Evolutionary conservation across 2,797 vertebrate genomes (phyloP), one percentile per base, ranked within the genome.

Genomic region (Lepus townsendii): DNA sequence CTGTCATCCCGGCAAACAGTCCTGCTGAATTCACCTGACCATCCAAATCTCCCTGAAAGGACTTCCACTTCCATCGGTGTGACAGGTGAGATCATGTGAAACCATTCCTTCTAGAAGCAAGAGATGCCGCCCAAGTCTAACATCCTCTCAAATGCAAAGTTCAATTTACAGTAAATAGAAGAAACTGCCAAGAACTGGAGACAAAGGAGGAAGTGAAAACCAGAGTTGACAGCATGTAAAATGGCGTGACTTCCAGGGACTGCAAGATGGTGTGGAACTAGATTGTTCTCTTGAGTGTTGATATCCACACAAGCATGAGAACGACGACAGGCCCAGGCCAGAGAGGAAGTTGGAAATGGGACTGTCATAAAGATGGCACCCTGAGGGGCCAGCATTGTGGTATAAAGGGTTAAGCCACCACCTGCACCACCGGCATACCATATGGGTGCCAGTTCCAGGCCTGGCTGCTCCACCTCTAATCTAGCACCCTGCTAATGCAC

Each of bases 111-210:
- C 38, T 80, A 27, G 6, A 78, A 62, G 72, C 22, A 89, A 42
- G 76, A 88, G 24, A 83, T 78, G 22, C n/a, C 60, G 66, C 71
- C 20, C 63, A 69, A 90, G 30, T 42, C 50, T 90, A 75, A 83
- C 35, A 62, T 72, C 71, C 32, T 84, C 79, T 88, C 73, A 27
- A 84, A 75, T 68, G 24, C 71, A 90, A 92, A 90, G 42, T 26
- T 94, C 82, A 95, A 88, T 88, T 82, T 77, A 32, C 27, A 69
- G 63, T 63, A 68, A 96, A 90, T 13, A 19, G 52, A 71, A 79
- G 57, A 60, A 68, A 78, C 57, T 77, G 50, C 38, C 12, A 85
- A 83, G 27, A 52, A 26, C 60, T 80, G 0, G 42, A 88, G 47
- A 47, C 11, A 65, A 76, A 88, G 60, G 35, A 24, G 35, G 35